Conservation (phyloP, 2,797 vertebrate species). For the Halcyon chelicuti region DNA sequence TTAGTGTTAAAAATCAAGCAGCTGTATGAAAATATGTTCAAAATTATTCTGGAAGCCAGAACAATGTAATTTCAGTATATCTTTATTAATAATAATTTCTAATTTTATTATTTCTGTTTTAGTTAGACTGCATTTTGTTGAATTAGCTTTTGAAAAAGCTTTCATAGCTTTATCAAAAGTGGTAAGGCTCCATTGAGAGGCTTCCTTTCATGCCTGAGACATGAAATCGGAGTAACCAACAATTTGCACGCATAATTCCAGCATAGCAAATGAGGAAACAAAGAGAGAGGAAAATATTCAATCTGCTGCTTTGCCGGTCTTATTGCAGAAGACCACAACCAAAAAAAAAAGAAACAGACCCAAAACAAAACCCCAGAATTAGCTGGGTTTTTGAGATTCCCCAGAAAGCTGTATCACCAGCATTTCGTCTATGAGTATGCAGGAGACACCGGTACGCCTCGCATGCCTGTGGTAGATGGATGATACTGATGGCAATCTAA, state of each 20-base stretch:
- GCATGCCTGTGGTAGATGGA: conserved; percentile 67
- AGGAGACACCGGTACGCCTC: neutral
- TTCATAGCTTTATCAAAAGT: conserved; percentile 37
- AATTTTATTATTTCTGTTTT: neutral
- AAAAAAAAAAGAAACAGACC: neutral
- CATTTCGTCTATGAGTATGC: neutral
- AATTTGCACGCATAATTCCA: conserved; percentile 48
- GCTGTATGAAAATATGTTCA: conserved; percentile 44
- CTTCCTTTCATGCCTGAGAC: conserved; percentile 42
- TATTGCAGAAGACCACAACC: neutral
- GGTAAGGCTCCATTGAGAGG: conserved; percentile 24
- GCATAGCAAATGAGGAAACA: conserved; percentile 33
- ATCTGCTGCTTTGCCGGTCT: neutral
- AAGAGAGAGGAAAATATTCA: conserved; percentile 32
- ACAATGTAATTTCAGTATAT: neutral
- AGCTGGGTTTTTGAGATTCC: conserved; percentile 28
- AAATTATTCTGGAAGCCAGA: conserved; percentile 35
- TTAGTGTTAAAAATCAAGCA: neutral
- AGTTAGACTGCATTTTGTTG: neutral
- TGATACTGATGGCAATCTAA: conserved; percentile 78
- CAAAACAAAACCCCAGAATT: neutral
- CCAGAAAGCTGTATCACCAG: conserved; percentile 17
- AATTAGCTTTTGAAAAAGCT: conserved; percentile 24
- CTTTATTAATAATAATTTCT: neutral
- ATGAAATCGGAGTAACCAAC: conserved; percentile 48